Conservation (phyloP, 2,797 vertebrate species). For the Basileuterus tristriatus region DNA sequence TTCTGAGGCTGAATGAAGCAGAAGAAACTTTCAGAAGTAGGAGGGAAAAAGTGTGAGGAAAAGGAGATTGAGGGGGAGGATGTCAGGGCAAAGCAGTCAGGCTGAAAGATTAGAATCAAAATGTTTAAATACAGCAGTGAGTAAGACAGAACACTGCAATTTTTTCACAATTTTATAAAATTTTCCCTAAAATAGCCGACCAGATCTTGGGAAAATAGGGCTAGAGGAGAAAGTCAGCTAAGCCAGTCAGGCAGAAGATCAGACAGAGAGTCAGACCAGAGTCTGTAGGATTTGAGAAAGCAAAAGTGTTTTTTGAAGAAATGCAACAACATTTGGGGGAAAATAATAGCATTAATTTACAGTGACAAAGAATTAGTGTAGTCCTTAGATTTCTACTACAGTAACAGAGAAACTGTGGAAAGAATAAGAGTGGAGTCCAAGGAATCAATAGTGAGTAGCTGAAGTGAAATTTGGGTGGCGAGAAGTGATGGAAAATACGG, state of each 20-base stretch:
- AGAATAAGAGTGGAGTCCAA: background rate
- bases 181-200: background rate
- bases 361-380: background rate
- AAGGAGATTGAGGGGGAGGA: background rate
- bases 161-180: background rate
- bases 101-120: background rate
- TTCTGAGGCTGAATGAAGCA: background rate
- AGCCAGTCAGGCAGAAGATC: background rate
- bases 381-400: background rate
- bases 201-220: background rate
- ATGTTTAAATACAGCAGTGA: background rate
- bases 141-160: background rate
- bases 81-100: background rate
- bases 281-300: background rate
- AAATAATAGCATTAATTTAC: background rate
- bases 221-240: background rate
- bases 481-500: background rate
- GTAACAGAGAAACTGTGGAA: background rate
- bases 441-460: background rate
- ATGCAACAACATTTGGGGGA: background rate
- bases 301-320: background rate
- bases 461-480: background rate
- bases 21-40: background rate
- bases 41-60: background rate
- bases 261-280: too few species aligned